Percentiles rank a stretch among this genome's conserved stretches.
These are phyloP conservation scores for Tipula lateralis DNA, from an alignment of 2,888 invertebrate species.

Conservation along the genomic window DNA sequence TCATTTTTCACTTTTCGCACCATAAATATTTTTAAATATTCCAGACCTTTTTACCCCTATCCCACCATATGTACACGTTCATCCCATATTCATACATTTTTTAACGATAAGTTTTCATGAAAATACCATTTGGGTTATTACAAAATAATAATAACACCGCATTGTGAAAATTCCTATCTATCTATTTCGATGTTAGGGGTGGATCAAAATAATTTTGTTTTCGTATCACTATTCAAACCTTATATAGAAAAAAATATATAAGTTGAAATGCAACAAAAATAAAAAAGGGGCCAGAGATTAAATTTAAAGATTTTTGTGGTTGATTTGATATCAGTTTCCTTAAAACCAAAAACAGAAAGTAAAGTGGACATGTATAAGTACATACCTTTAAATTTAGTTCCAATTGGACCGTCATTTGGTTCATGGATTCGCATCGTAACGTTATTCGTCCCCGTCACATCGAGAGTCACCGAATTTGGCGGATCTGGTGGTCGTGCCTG, in stretches of 20 bases:
- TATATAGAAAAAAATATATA: not conserved
- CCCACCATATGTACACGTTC: not conserved
- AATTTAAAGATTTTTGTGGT: constrained; percentile 12
- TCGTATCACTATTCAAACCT: not conserved
- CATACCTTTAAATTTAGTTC: constrained; percentile 87
- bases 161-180: constrained; percentile 12
- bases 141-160: not conserved
- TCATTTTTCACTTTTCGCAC: constrained; percentile 19
- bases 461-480: constrained; percentile 71
- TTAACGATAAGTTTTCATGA: not conserved
- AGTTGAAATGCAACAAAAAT: not conserved
- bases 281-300: not conserved
- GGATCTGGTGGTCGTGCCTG: constrained; percentile 78
- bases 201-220: not conserved
- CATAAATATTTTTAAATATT: constrained; percentile 9
- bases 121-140: not conserved
- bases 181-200: not conserved
- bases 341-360: not conserved
- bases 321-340: not conserved
- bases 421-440: constrained; percentile 63
- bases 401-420: constrained; percentile 73
- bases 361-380: too few species aligned
- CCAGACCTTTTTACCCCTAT: not conserved
- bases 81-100: too few species aligned
- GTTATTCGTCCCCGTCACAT: constrained; percentile 58